phyloP scores from a whole-genome alignment of 2,888 invertebrate species.

The Clepsis dumicolana region DNA sequence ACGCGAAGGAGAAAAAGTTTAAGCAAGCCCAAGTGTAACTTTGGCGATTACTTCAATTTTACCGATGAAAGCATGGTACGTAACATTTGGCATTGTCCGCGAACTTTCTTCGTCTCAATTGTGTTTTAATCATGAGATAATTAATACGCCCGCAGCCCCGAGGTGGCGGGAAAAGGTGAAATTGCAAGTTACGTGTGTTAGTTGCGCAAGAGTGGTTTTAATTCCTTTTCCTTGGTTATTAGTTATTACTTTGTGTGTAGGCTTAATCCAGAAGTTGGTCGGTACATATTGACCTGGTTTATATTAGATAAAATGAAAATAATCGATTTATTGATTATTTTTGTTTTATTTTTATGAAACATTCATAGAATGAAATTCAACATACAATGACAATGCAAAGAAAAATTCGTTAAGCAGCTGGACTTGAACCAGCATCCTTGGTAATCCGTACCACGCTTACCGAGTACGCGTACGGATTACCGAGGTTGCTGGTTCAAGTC shows the following conservation, averaged over 20 bases:
- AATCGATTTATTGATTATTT: too few species aligned
- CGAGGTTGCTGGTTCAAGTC: too few species aligned
- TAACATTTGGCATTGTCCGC: constrained; percentile 69
- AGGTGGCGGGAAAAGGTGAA: constrained; percentile 25
- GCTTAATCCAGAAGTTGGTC: not conserved
- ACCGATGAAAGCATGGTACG: constrained; percentile 63
- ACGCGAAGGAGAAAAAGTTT: not conserved
- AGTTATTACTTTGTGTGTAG: not conserved
- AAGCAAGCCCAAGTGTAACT: not conserved
- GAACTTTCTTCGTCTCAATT: constrained; percentile 72
- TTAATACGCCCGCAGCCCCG: constrained; percentile 54
- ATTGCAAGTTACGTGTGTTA: constrained; percentile 25
- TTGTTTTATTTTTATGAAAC: too few species aligned
- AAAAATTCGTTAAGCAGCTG: too few species aligned
- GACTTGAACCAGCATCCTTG: too few species aligned
- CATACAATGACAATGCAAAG: too few species aligned
- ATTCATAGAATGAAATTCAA: too few species aligned
- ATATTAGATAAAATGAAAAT: not conserved
- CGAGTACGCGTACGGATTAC: too few species aligned
- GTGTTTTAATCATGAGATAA: constrained; percentile 65
- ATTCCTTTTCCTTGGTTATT: constrained; percentile 13
- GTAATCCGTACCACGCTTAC: too few species aligned
- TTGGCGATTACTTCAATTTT: constrained; percentile 46
- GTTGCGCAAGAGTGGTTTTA: constrained; percentile 19
- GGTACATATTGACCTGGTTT: not conserved